Conservation (phyloP, 2,113 vertebrate genomes). For the Lophius piscatorius region DNA sequence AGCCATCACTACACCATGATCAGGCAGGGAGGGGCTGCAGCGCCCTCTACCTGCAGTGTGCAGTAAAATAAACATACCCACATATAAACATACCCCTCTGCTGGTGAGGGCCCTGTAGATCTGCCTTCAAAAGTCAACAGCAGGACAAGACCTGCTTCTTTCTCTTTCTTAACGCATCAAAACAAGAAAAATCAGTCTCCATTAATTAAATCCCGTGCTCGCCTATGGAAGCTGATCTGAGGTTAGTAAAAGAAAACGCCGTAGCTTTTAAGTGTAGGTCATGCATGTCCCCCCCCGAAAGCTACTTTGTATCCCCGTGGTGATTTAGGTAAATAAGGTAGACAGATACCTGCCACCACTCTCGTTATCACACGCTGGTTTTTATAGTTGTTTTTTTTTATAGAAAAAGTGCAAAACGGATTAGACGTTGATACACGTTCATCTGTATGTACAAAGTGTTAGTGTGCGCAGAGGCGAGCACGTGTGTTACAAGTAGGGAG, state of each 20-base stretch:
- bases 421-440: constrained; percentile 29
- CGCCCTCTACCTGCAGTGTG: constrained; percentile 66
- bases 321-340: constrained; percentile 12
- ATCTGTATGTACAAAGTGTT: constrained; percentile 31
- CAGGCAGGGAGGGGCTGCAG: constrained; percentile 46
- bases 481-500: constrained; percentile 41
- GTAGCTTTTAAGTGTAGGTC: constrained; percentile 40
- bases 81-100: constrained; percentile 50
- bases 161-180: background rate
- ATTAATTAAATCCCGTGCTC: constrained; percentile 25
- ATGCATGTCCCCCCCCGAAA: constrained; percentile 42
- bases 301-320: constrained; percentile 17
- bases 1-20: constrained; percentile 33
- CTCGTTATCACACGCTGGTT: constrained; percentile 8
- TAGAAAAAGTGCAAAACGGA: constrained; percentile 55
- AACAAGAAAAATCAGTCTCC: background rate
- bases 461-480: constrained; percentile 21
- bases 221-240: constrained; percentile 45
- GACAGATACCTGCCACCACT: constrained; percentile 16
- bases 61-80: constrained; percentile 75
- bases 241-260: constrained; percentile 36
- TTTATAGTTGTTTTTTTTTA: background rate
- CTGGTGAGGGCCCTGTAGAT: constrained; percentile 48
- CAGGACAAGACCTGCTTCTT: background rate
- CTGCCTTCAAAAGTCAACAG: constrained; percentile 9